phyloP scores from a whole-genome alignment of 37 sponge, comb jelly and placozoan species.

The Halisarca cf. caerulea region DNA sequence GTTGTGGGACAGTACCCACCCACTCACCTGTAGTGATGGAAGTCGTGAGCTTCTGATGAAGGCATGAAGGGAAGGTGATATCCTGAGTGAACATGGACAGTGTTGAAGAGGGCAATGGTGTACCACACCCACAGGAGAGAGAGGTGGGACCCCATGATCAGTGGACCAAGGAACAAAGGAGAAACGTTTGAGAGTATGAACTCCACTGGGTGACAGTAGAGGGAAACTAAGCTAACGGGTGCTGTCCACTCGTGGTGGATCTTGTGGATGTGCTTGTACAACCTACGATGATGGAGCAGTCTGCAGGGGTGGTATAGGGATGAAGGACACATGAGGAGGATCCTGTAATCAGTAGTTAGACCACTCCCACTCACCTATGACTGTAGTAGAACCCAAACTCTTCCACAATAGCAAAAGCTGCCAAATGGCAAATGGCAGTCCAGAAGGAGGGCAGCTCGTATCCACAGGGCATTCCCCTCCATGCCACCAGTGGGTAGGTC shows the following conservation, averaged over 20 bases:
- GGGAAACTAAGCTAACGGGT: constrained; percentile 66
- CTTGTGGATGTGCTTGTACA: constrained; percentile 90
- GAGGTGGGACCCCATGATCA: constrained; percentile 59
- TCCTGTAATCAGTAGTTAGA: background rate
- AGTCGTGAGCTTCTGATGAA: constrained; percentile 85
- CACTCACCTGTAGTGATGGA: constrained; percentile 78
- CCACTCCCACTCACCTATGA: constrained; percentile 75
- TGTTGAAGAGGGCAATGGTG: constrained; percentile 39
- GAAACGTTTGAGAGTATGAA: constrained; percentile 59
- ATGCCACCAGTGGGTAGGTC: constrained; percentile 42
- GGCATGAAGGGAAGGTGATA: constrained; percentile 90
- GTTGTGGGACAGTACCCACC: background rate
- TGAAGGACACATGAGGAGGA: background rate
- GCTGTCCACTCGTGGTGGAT: constrained; percentile 89
- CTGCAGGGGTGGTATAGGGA: constrained; percentile 20
- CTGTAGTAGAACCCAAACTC: constrained; percentile 83
- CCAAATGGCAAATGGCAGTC: constrained; percentile 47
- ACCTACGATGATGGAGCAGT: constrained; percentile 74
- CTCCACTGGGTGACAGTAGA: constrained; percentile 87
- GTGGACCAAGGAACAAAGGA: constrained; percentile 45
- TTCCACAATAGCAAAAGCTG: constrained; percentile 38
- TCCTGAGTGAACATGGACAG: constrained; percentile 75
- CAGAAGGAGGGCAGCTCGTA: constrained; percentile 73
- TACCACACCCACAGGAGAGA: constrained; percentile 68
- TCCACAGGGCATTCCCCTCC: constrained; percentile 49